A percentile compares a stretch with the other conserved stretches of the same genome.
These are phyloP conservation scores for Pygmarrhopalites habei DNA, from an alignment of 1,140 invertebrate genomes.

Conservation along the genomic window DNA sequence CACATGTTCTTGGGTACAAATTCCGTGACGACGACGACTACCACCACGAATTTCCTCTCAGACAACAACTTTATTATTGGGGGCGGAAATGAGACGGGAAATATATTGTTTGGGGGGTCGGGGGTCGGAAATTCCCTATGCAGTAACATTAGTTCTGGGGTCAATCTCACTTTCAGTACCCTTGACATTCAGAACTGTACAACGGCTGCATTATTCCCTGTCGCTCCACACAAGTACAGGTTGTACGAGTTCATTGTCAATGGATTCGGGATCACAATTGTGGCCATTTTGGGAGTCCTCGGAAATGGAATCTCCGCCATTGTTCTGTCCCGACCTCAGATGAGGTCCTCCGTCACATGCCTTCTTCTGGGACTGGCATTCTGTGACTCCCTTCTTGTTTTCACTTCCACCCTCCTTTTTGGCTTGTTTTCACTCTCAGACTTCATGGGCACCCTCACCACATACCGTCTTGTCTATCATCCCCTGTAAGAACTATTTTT, in stretches of 20 bases:
- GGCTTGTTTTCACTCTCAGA: slow-evolving; percentile 74
- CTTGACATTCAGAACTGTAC: not conserved
- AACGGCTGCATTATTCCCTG: not conserved
- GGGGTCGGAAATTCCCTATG: not conserved
- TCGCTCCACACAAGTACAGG: slow-evolving; percentile 1
- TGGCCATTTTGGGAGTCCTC: slow-evolving; percentile 75
- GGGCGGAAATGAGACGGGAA: too few species aligned
- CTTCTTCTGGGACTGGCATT: slow-evolving; percentile 80
- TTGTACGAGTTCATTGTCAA: slow-evolving; percentile 65
- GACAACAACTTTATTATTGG: too few species aligned
- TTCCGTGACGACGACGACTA: too few species aligned
- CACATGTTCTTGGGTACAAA: too few species aligned
- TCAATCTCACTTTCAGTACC: not conserved
- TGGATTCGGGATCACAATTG: slow-evolving; percentile 71
- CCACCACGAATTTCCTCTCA: too few species aligned
- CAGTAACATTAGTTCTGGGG: not conserved
- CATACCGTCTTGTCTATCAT: slow-evolving; percentile 31
- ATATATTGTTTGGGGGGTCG: too few species aligned
- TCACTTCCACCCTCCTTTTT: slow-evolving; percentile 78
- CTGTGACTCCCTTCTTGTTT: slow-evolving; percentile 81
- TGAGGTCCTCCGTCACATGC: slow-evolving; percentile 79
- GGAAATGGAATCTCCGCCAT: slow-evolving; percentile 85
- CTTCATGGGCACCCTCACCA: slow-evolving; percentile 54
- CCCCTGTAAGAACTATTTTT: too few species aligned
- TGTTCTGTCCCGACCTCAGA: slow-evolving; percentile 76